These are phyloP conservation scores for Parus major DNA, from an alignment of 2,113 vertebrate genomes.

Conservation along the genomic window DNA sequence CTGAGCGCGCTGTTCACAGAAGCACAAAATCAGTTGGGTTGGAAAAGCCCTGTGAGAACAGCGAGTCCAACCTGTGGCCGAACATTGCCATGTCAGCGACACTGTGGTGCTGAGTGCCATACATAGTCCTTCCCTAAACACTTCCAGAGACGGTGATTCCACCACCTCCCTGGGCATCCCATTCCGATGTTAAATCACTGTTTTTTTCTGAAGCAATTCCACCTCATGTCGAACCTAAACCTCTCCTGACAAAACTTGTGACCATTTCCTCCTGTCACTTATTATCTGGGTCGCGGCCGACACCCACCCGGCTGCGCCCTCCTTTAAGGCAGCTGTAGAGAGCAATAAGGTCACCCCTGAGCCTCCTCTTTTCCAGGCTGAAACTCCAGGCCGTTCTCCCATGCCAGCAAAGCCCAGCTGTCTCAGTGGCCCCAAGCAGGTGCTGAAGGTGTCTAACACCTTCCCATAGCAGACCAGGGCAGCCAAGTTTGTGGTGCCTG, in stretches of 20 bases:
- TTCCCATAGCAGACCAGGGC: rapidly evolving
- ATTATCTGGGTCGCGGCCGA: rapidly evolving
- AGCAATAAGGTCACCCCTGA: neutral
- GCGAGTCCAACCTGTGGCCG: neutral
- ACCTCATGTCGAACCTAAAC: neutral
- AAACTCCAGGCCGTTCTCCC: neutral
- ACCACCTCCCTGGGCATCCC: neutral
- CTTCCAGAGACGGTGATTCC: neutral
- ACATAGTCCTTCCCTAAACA: neutral
- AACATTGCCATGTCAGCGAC: rapidly evolving
- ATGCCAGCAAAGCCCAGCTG: neutral
- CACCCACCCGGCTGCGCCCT: neutral
- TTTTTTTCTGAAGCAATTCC: neutral
- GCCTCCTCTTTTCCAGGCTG: neutral
- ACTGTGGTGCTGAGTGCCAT: rapidly evolving
- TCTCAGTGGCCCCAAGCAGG: rapidly evolving
- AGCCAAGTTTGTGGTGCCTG: rapidly evolving
- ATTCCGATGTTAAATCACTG: neutral
- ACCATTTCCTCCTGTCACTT: neutral
- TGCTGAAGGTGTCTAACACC: rapidly evolving
- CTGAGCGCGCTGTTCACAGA: neutral
- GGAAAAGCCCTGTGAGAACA: neutral
- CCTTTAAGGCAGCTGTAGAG: neutral
- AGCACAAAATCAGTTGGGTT: neutral
- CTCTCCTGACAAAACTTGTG: neutral